Evolutionary conservation across 2,888 invertebrate species (phyloP), one percentile per base, ranked within the genome.

Genomic region (Athripsodes cinereus): DNA sequence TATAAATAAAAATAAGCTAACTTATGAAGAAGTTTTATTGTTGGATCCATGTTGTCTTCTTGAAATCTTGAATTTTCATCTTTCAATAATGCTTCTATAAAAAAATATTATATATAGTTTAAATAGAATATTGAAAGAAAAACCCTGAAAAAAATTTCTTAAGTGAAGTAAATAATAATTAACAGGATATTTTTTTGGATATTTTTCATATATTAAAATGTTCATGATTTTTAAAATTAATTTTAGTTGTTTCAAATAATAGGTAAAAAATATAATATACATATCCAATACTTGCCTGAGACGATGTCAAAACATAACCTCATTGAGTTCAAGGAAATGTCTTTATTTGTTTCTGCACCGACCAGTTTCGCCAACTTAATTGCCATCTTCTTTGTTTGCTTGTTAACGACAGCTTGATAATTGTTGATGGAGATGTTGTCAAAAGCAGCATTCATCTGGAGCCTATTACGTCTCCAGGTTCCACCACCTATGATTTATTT

Each of bases 401-500:
- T 57, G 34, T 57, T 52, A 6, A 57, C 34, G 10, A 52, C 20
- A 13, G 22, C n/a, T 31, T 26, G 46, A 57, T 57, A 46, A 47
- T 2, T 13, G 16, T 10, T 46, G 6, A 57, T 44, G 0, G 51
- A n/a, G n/a, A 26, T n/a, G 1, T 8, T 22, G 13, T 31, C 31
- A 21, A 57, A 53, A 20, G 47, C 22, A 2, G 52, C 44, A 47
- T 44, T 18, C 16, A 52, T 18, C 18, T 51, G 18, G 18, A n/a
- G 8, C 46, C 52, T 44, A 47, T 57, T 40, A 18, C 46, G 44
- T 20, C 22, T 47, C 57, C 57, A 57, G 13, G 19, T 52, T 3
- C 22, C 19, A 13, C 57, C 57, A 2, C 57, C 57, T 57, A 16
- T 18, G 26, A 22, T 40, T n/a, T n/a, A n/a, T n/a, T n/a, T n/a